A percentile compares a stretch with the other conserved stretches of the same genome.
Evolutionary conservation across 64 coral and sea anemone species (phyloP).

Genomic region (Pocillopora damicornis): DNA sequence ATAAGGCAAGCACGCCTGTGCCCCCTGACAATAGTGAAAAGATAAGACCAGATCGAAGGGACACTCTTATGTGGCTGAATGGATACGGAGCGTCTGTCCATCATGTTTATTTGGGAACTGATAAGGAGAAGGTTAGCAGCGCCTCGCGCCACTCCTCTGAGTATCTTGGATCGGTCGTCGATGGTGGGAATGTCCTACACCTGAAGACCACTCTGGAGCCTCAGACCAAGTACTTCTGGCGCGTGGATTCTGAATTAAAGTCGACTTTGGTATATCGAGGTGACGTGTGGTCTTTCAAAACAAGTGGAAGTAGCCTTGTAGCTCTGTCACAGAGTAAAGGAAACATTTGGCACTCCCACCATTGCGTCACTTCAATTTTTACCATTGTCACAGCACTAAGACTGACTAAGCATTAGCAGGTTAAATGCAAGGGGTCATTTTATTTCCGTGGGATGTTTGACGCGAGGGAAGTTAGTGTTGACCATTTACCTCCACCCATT

Average conservation of each 20-base stretch:
- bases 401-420: not conserved
- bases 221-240: conserved; percentile 49
- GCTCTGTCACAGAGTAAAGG: not conserved
- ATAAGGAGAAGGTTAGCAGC: not conserved
- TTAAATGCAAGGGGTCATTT: not conserved
- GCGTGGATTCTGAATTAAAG: conserved; percentile 68
- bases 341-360: not conserved
- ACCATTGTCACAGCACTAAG: not conserved
- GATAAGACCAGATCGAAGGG: conserved; percentile 13
- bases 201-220: conserved; percentile 22
- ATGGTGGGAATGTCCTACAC: conserved; percentile 4
- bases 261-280: conserved; percentile 31
- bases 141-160: not conserved
- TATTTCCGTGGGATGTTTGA: too few relatives aligned
- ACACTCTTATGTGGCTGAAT: conserved; percentile 35
- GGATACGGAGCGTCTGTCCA: conserved; percentile 11
- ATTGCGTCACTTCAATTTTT: not conserved
- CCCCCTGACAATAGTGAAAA: conserved; percentile 23
- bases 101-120: conserved; percentile 9
- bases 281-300: conserved; percentile 15
- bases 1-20: conserved; percentile 48
- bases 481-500: too few relatives aligned
- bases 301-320: not conserved
- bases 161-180: not conserved
- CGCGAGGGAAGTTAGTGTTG: too few relatives aligned